Conservation (phyloP, 1,140 invertebrate genomes). For the Pachypsylla venusta region DNA sequence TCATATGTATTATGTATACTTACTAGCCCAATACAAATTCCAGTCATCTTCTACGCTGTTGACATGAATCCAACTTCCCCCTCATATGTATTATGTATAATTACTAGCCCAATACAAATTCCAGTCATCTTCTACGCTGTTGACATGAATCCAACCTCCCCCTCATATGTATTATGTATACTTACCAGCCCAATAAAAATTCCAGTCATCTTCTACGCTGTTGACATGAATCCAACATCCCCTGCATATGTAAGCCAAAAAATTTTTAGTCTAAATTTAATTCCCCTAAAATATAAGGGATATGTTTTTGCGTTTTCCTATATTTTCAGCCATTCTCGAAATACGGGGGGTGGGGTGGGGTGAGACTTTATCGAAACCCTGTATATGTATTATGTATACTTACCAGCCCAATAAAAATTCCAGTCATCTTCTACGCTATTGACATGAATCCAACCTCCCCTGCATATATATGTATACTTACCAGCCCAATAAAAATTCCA, state of each 20-base stretch:
- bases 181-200: constrained; percentile 66
- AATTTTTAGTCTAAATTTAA: too few relatives aligned
- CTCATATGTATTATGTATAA: too few relatives aligned
- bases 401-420: constrained; percentile 76
- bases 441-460: constrained; percentile 83
- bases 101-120: constrained; percentile 97
- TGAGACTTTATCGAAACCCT: too few relatives aligned
- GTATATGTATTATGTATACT: too few relatives aligned
- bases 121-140: constrained; percentile 86
- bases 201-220: constrained; percentile 88
- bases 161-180: too few relatives aligned
- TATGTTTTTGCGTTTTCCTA: too few relatives aligned
- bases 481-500: constrained; percentile 86
- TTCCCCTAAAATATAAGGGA: too few relatives aligned
- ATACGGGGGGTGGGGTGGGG: too few relatives aligned
- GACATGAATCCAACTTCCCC: constrained; percentile 78
- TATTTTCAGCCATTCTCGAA: too few relatives aligned
- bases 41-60: constrained; percentile 84
- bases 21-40: constrained; percentile 97
- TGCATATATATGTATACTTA: too few relatives aligned
- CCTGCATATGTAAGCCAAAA: too few relatives aligned
- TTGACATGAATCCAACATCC: constrained; percentile 76
- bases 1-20: too few relatives aligned
- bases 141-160: constrained; percentile 78
- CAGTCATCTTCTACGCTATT: constrained; percentile 75